A percentile compares a stretch with the other conserved stretches of the same genome.
Conservation (phyloP, 2,888 invertebrate species). For the Periphyllus acericola region DNA sequence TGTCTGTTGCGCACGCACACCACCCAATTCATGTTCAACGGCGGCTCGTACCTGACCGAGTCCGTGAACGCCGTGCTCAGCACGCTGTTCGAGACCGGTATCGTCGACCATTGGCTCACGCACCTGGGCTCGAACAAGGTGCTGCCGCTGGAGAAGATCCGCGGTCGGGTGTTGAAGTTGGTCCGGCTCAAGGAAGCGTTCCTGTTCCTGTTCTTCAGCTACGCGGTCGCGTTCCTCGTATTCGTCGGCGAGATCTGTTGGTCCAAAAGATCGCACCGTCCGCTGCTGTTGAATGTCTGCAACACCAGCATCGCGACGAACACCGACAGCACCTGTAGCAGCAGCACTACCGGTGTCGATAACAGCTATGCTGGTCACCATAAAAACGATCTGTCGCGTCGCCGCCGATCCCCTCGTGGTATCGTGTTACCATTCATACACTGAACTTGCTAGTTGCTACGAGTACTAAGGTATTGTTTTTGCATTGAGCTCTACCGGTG, state of each 20-base stretch:
- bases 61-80: constrained; percentile 59
- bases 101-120: constrained; percentile 63
- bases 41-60: constrained; percentile 61
- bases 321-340: neutral
- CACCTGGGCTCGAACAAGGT: constrained; percentile 63
- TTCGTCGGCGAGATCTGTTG: constrained; percentile 62
- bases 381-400: neutral
- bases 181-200: constrained; percentile 62
- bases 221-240: constrained; percentile 45
- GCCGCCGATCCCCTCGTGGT: neutral
- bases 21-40: constrained; percentile 63
- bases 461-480: too few relatives aligned
- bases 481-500: too few relatives aligned
- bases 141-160: constrained; percentile 62
- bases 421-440: neutral
- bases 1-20: constrained; percentile 63
- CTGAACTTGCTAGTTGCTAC: neutral
- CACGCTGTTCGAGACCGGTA: constrained; percentile 63
- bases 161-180: constrained; percentile 60
- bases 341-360: neutral
- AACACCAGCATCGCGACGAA: neutral
- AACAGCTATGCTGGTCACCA: neutral
- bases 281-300: neutral
- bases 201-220: constrained; percentile 58
- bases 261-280: neutral